Base-by-base conservation (phyloP, 1,140 invertebrate genomes). In the Zaprionus nigranus region DNA sequence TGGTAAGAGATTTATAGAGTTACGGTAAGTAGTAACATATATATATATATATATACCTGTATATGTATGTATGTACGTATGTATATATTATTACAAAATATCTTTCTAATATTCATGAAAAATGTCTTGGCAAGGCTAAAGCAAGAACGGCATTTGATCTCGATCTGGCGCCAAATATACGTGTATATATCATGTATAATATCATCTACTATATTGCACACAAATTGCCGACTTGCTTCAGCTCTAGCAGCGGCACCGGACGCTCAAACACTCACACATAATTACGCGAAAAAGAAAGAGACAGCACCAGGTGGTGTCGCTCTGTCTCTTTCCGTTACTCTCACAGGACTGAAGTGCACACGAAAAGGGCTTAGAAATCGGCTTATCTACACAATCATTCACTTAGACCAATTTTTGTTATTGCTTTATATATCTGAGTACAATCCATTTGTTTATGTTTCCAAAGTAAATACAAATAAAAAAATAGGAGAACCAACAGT, bases 181-280 rank as follows among this genome's bases (percentile, higher is more conserved):
- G n/a, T n/a, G n/a, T n/a, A n/a, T 13, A 49, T 20, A 53, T 49
- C 66, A 30, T 61, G 17, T 61, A 70, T 63, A 71, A 40, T 70
- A 36, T 69, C 46, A 66, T 64, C 28, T 56, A 36, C 28, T 56
- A 36, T 72, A 67, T 78, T 71, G 46, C 60, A 77, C 79, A 59
- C 49, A 40, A 65, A 30, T 61, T 40, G 57, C 30, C n/a, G 24
- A 12, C n/a, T 38, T 34, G 22, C 69, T 53, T 62, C 17, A 13
- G 28, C 38, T 5, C 13, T 34, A 34, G 49, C 38, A 57, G 40
- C 62, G 67, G 30, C 69, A 57, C 53, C 24, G 43, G 51, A 64
- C 73, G 24, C 59, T 46, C 40, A 46, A 46, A 38, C 58, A 43
- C 60, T 36, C 28, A 43, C 56, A 43, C 49, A 40, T 30, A 46